These are phyloP conservation scores for Leptobrachium leishanense DNA, from an alignment of 2,113 vertebrate species.

Conservation along the genomic window DNA sequence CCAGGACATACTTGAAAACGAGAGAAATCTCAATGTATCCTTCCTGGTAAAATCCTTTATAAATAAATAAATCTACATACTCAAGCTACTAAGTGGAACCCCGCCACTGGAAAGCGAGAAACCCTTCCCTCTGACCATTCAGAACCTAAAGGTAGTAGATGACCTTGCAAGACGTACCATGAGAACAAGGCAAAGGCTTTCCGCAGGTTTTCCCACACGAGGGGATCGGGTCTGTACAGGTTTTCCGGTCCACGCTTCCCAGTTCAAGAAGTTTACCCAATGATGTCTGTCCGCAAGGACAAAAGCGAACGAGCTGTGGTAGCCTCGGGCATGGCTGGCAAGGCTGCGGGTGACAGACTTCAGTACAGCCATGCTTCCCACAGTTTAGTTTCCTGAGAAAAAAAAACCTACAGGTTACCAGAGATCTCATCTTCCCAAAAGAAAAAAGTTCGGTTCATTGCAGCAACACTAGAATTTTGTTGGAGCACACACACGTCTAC, in stretches of 20 bases:
- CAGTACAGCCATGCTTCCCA: conserved; percentile 81
- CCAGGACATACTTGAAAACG: too few species aligned
- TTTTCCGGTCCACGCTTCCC: conserved; percentile 79
- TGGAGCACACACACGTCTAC: too few species aligned
- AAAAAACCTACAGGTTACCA: conserved; percentile 11
- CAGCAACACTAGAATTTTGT: too few species aligned
- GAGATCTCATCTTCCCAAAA: too few species aligned
- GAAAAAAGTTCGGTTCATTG: too few species aligned
- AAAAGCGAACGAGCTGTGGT: conserved; percentile 78
- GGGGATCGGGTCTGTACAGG: conserved; percentile 88
- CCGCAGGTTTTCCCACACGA: conserved; percentile 93
- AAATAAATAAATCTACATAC: too few species aligned
- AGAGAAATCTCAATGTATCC: too few species aligned
- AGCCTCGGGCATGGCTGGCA: conserved; percentile 85
- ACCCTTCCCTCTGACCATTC: too few species aligned
- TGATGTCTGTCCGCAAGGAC: conserved; percentile 89
- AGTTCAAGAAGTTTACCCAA: conserved; percentile 87
- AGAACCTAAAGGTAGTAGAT: too few species aligned
- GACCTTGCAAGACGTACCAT: conserved; percentile 67
- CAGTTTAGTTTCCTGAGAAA: conserved; percentile 79
- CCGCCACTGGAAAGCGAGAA: too few species aligned
- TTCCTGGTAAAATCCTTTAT: too few species aligned
- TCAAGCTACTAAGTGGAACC: too few species aligned
- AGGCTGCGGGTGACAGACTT: conserved; percentile 81
- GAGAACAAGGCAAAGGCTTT: conserved; percentile 86